Evolutionary conservation across 2,113 vertebrate species (phyloP).

Genomic region (Pagrus major): DNA sequence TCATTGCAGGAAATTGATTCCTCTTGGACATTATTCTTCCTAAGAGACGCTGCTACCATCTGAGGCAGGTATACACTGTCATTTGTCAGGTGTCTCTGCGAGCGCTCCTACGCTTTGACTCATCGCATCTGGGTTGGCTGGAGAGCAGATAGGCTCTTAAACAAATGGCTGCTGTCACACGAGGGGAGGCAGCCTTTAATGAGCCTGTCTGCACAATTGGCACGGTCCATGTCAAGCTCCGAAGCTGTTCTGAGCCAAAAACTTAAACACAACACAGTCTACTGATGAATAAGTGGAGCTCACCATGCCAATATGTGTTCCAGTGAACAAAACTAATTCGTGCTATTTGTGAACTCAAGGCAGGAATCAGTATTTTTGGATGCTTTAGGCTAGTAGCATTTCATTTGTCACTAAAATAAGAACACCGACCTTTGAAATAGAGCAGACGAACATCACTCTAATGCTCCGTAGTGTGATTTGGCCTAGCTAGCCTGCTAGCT

Average conservation of each 20-base stretch:
- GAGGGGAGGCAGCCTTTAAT: conserved; percentile 68
- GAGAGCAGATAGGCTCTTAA: conserved; percentile 58
- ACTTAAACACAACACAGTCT: conserved; percentile 4
- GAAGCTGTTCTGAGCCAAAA: conserved; percentile 12
- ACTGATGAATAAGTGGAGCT: conserved; percentile 10
- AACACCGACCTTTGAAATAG: neutral
- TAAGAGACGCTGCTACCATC: conserved; percentile 37
- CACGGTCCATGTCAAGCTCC: conserved; percentile 46
- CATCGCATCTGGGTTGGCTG: conserved; percentile 54
- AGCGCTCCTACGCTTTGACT: conserved; percentile 49
- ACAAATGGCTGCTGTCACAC: conserved; percentile 65
- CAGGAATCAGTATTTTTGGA: neutral
- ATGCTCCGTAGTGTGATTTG: too few relatives aligned
- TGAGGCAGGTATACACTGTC: conserved; percentile 54
- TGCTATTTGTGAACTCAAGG: conserved; percentile 7
- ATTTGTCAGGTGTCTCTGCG: conserved; percentile 61
- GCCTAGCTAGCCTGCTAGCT: too few relatives aligned
- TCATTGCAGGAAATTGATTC: conserved; percentile 77
- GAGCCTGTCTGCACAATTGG: conserved; percentile 60
- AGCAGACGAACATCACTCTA: too few relatives aligned
- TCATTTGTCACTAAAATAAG: neutral
- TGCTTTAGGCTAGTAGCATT: neutral
- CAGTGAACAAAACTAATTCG: conserved; percentile 15
- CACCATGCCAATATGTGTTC: neutral
- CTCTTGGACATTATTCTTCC: conserved; percentile 56